Evolutionary conservation across 2,797 vertebrate genomes (phyloP).

Genomic region (Thalassophryne amazonica): DNA sequence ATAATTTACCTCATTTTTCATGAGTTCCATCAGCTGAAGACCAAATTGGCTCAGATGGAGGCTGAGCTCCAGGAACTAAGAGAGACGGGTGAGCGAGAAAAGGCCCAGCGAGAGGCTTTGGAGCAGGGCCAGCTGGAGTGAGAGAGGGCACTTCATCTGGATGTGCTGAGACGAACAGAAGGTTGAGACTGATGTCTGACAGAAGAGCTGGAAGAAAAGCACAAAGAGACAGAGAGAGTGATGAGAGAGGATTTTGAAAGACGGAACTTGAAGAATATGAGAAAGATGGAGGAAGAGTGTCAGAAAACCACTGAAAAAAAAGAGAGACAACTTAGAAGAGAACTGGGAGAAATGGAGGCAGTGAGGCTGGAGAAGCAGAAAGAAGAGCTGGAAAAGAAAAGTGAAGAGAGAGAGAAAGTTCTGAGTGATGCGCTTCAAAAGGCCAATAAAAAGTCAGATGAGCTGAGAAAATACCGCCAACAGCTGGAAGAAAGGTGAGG

Average conservation of each 20-base stretch:
- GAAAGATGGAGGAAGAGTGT: slow-evolving; percentile 21
- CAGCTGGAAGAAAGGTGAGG: slow-evolving; percentile 84
- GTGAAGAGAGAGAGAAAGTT: slow-evolving; percentile 76
- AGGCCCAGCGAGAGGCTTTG: slow-evolving; percentile 76
- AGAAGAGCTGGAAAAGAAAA: slow-evolving; percentile 72
- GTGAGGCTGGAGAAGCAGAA: slow-evolving; percentile 74
- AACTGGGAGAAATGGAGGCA: slow-evolving; percentile 75
- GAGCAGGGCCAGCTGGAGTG: slow-evolving; percentile 40
- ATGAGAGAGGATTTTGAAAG: slow-evolving; percentile 34
- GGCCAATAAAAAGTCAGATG: slow-evolving; percentile 74
- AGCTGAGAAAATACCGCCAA: slow-evolving; percentile 67
- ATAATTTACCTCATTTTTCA: slow-evolving; percentile 91
- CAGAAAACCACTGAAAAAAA: slow-evolving; percentile 21
- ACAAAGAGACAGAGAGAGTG: slow-evolving; percentile 3
- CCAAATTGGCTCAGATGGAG: slow-evolving; percentile 79
- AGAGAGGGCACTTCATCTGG: slow-evolving; percentile 33
- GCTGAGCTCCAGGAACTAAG: slow-evolving; percentile 76
- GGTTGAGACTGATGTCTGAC: slow-evolving; percentile 12
- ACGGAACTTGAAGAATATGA: slow-evolving; percentile 3
- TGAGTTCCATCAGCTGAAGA: slow-evolving; percentile 86
- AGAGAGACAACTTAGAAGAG: slow-evolving; percentile 17
- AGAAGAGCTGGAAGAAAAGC: slow-evolving; percentile 23
- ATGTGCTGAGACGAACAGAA: slow-evolving; percentile 24
- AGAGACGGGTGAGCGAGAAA: slow-evolving; percentile 75
- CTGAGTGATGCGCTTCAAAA: slow-evolving; percentile 77